Conservation (phyloP, 2,113 vertebrate genomes). For the Collichthys lucidus region DNA sequence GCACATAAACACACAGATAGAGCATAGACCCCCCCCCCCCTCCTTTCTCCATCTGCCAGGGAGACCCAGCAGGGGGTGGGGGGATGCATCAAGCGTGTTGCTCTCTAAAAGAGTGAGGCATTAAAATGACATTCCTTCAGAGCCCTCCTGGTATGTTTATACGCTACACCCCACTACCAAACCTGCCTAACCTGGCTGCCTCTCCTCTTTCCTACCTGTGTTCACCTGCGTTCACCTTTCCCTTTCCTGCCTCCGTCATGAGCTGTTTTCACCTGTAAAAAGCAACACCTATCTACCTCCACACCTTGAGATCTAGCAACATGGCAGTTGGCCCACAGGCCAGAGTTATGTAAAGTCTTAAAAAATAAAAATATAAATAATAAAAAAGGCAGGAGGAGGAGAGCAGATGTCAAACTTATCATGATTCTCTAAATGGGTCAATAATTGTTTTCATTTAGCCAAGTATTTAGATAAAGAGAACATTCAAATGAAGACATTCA, state of each 20-base stretch:
- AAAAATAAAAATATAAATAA: background rate
- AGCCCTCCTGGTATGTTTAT: conserved; percentile 69
- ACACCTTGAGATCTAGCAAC: conserved; percentile 68
- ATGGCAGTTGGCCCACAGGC: conserved; percentile 56
- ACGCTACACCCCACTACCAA: conserved; percentile 64
- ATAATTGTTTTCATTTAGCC: conserved; percentile 29
- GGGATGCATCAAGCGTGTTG: conserved; percentile 50
- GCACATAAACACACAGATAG: conserved; percentile 41
- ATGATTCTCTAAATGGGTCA: conserved; percentile 39
- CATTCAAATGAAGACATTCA: conserved; percentile 11
- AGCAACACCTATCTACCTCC: conserved; percentile 53
- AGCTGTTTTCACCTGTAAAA: conserved; percentile 5
- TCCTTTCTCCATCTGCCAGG: conserved; percentile 78
- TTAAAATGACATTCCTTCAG: conserved; percentile 81
- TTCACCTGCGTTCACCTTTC: conserved; percentile 21
- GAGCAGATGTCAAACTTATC: conserved; percentile 7
- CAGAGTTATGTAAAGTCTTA: conserved; percentile 44
- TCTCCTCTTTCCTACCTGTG: conserved; percentile 42
- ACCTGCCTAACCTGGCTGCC: conserved; percentile 81
- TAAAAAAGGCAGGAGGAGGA: conserved; percentile 2
- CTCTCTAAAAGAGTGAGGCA: conserved; percentile 67
- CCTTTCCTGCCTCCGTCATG: background rate
- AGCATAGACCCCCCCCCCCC: conserved; percentile 26
- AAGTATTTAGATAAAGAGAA: background rate
- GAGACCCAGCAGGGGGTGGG: conserved; percentile 77